Conservation (phyloP, 2,113 vertebrate genomes). For the Eptatretus burgeri region DNA sequence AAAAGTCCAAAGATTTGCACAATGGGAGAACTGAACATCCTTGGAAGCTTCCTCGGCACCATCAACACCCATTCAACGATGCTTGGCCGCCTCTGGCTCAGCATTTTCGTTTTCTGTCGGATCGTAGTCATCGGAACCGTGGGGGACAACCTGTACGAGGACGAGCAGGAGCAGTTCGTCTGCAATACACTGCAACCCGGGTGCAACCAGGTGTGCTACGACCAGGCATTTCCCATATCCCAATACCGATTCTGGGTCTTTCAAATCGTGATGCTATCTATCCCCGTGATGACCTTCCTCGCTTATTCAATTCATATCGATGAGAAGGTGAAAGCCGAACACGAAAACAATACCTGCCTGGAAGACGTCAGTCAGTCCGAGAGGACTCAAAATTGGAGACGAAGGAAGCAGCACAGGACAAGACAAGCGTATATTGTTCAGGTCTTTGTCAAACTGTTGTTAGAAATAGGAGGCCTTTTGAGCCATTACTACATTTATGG, state of each 20-base stretch:
- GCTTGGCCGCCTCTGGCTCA: conserved; percentile 43
- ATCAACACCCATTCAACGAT: background rate
- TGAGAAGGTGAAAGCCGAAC: conserved; percentile 17
- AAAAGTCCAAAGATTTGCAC: background rate
- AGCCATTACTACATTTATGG: conserved; percentile 45
- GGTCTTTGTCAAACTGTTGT: conserved; percentile 10
- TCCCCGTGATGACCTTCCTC: conserved; percentile 41
- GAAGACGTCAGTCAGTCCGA: no score
- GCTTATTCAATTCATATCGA: conserved; percentile 40
- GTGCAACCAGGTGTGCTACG: conserved; percentile 62
- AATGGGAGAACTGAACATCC: conserved; percentile 57
- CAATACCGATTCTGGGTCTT: conserved; percentile 86
- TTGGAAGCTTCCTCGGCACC: conserved; percentile 31
- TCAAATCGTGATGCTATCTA: conserved; percentile 52
- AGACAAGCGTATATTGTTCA: background rate
- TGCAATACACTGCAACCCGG: conserved; percentile 71
- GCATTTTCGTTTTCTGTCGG: conserved; percentile 56
- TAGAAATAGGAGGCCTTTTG: conserved; percentile 33
- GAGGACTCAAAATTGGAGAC: no score
- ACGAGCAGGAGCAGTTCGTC: conserved; percentile 50
- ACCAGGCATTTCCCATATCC: conserved; percentile 54
- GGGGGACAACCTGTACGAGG: conserved; percentile 48
- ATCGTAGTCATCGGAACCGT: conserved; percentile 57
- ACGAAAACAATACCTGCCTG: conserved; percentile 3
- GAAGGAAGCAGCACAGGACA: no score